Base-by-base conservation (phyloP, 2,113 vertebrate genomes). In the Sisor rabdophorus region DNA sequence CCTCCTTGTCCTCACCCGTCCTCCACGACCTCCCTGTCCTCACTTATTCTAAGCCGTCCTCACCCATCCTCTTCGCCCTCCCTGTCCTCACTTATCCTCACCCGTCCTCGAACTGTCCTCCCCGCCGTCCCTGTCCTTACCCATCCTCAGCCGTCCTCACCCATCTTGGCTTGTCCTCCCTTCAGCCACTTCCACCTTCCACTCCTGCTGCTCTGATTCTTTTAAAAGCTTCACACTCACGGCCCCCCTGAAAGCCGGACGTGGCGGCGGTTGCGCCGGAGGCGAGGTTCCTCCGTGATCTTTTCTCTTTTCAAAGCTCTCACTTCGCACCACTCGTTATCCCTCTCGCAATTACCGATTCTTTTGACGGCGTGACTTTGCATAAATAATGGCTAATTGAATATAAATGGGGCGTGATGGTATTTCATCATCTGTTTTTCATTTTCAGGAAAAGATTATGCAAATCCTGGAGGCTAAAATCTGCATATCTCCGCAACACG, bases 361-460 rank as follows among this genome's bases (percentile, higher is more conserved):
- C 81, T 81, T 85, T 81, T 81, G 81, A 84, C 82, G 80, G 84
- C 87, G 86, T 86, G 88, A 89, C 86, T 91, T 86, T 91, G 89
- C 88, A 90, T 89, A 86, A 87, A 83, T 78, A 80, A 87, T 81
- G 81, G 80, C 82, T 87, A 89, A 91, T 90, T 92, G 90, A 91
- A 91, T 92, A 90, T 92, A 89, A 91, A 92, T 90, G 87, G 64
- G 40, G 82, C 83, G 85, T 89, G 88, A 91, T 90, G 89, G 86
- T 89, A 89, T 92, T 91, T 89, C 86, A 92, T 92, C 87, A 91
- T 90, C 88, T 88, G 86, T 88, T 92, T 91, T 90, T 90, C 87
- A 89, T 92, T 92, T 91, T 86, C 83, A 82, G 79, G 83, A 86
- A 69, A 89, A 91, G 89, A 91, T 91, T 92, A 92, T 91, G 88